Evolutionary conservation across 2,888 invertebrate genomes (phyloP), one percentile per base, ranked within the genome.

Genomic region (Oligia fasciuncula): DNA sequence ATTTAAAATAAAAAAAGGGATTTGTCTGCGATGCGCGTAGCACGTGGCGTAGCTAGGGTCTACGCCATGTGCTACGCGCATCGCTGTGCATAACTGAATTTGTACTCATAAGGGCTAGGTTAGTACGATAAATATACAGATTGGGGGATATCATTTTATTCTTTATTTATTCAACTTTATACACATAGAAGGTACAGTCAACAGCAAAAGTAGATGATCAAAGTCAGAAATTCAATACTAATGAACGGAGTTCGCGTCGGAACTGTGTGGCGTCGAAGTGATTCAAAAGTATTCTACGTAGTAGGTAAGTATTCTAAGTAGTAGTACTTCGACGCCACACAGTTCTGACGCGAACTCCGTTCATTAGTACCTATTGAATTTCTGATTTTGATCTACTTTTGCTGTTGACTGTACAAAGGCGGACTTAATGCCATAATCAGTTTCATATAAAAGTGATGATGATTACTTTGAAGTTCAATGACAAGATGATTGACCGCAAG

Each of bases 401-500:
- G 29, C 29, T 29, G 29, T 29, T 29, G 29, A 29, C 29, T 29
- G 35, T 9, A 23, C 23, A 54, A 57, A 60, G n/a, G 13, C 11
- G 57, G 11, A 57, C 11, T 23, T n/a, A 57, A 57, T 4, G 57
- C 57, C 57, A 23, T 2, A 57, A 9, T 9, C 57, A 57, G 23
- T 2, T 57, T 23, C 11, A 23, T 43, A 3, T n/a, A 40, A 17
- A n/a, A 78, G 3, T 63, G n/a, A 65, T 66, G 40, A 2, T 43
- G 29, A 51, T 78, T 77, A 19, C 29, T 14, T 17, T 69, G 14
- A 57, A 57, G 67, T 68, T 62, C n/a, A 68, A 46, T n/a, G 29
- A 70, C n/a, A 70, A 75, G 43, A 71, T 60, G 49, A 65, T 65
- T 72, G 71, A 63, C 73, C 71, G 35, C 76, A 54, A 79, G 77